Percentiles rank a stretch among this genome's conserved stretches.
Conservation (phyloP, 2,888 invertebrate species). For the Eupithecia tripunctaria region DNA sequence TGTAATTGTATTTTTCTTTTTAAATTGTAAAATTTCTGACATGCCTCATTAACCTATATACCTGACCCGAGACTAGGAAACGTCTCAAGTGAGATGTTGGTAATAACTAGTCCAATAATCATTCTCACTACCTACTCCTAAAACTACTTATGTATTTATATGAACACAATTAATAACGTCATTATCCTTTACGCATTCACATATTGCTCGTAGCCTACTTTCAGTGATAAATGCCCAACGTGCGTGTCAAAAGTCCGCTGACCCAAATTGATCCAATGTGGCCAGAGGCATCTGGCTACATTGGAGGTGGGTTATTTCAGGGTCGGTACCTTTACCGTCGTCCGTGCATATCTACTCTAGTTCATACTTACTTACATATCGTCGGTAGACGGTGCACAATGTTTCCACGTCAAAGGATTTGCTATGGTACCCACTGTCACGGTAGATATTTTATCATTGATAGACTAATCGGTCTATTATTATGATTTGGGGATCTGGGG, state of each 20-base stretch:
- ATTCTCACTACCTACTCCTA: background rate
- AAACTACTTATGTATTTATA: too few species aligned
- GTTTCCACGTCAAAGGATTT: conserved; percentile 25
- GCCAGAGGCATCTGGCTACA: conserved; percentile 10
- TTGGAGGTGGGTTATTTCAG: conserved; percentile 22
- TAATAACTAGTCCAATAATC: too few species aligned
- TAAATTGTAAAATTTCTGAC: too few species aligned
- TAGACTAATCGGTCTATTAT: background rate
- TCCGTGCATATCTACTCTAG: background rate
- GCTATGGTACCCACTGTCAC: background rate
- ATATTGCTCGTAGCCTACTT: background rate
- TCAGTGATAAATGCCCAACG: conserved; percentile 2
- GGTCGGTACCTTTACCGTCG: background rate
- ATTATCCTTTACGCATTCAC: background rate
- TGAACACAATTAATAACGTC: background rate
- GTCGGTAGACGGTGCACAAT: background rate
- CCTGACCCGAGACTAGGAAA: too few species aligned
- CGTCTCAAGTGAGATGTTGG: too few species aligned
- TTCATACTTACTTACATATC: background rate
- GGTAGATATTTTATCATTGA: background rate
- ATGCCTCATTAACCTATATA: too few species aligned
- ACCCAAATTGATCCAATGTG: conserved; percentile 24
- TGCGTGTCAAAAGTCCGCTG: conserved; percentile 18
- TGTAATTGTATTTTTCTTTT: too few species aligned
- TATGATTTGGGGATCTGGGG: background rate